These are phyloP conservation scores for Achatina immaculata DNA, from an alignment of 1,140 invertebrate genomes.

Conservation along the genomic window DNA sequence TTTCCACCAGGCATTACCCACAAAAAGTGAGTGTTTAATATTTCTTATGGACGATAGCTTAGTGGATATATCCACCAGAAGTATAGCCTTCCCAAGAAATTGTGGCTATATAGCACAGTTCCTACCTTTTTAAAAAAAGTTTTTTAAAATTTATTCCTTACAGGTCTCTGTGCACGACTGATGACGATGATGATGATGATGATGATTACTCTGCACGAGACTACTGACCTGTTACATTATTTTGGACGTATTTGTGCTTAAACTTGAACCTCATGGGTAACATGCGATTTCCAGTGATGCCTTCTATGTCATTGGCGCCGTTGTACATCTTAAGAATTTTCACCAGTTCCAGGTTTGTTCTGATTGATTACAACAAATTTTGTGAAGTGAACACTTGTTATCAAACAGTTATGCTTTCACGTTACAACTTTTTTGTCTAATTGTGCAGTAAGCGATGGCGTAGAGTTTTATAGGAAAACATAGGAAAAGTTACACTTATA, in stretches of 20 bases:
- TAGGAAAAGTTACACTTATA: not conserved
- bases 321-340: slow-evolving; percentile 58
- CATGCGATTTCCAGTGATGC: slow-evolving; percentile 39
- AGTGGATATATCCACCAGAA: too few species aligned
- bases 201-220: too few species aligned
- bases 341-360: slow-evolving; percentile 64
- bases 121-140: too few species aligned
- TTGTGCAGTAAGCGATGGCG: not conserved
- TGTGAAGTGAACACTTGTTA: not conserved
- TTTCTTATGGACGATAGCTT: too few species aligned
- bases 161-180: too few species aligned
- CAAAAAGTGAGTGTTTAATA: too few species aligned
- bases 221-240: not conserved
- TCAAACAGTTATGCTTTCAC: not conserved
- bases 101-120: too few species aligned
- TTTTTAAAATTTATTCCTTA: too few species aligned
- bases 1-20: too few species aligned
- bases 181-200: too few species aligned
- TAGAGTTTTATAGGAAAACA: not conserved
- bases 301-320: slow-evolving; percentile 58
- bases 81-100: too few species aligned
- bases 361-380: slow-evolving; percentile 41
- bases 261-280: slow-evolving; percentile 29
- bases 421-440: not conserved
- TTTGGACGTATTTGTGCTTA: slow-evolving; percentile 29